Evolutionary conservation across 2,113 vertebrate genomes (phyloP).

Genomic region (Eurystomus gularis): DNA sequence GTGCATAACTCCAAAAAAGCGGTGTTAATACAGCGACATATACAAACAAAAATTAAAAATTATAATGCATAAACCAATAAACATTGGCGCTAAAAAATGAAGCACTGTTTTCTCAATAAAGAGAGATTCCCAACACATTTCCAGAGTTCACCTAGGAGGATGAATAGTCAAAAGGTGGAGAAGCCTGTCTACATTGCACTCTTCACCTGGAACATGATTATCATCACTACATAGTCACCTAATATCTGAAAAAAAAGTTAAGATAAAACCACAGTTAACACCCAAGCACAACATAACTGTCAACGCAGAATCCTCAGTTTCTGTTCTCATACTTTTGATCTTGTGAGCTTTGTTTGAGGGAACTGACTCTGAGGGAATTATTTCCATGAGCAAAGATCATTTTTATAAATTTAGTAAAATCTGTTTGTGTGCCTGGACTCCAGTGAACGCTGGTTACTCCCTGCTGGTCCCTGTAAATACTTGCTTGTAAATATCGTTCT

Average conservation of each 20-base stretch:
- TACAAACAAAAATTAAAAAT: neutral
- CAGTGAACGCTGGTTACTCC: neutral
- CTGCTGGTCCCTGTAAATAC: neutral
- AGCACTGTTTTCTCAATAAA: neutral
- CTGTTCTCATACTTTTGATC: neutral
- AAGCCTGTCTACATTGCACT: neutral
- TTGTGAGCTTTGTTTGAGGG: neutral
- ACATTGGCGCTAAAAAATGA: neutral
- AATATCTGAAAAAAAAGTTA: neutral
- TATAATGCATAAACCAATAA: neutral
- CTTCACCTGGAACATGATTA: neutral
- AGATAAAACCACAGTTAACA: neutral
- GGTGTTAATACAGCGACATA: neutral
- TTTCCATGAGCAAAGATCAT: neutral
- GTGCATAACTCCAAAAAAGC: fast-evolving
- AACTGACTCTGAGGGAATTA: neutral
- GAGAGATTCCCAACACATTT: neutral
- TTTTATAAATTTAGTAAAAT: neutral
- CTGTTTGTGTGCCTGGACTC: neutral
- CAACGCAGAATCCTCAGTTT: neutral
- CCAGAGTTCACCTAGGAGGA: neutral
- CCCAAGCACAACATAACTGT: neutral
- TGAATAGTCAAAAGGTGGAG: neutral
- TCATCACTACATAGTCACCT: neutral
- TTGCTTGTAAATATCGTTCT: neutral